Evolutionary conservation across 2,113 vertebrate species (phyloP).

Genomic region (Campylomormyrus tamandua): DNA sequence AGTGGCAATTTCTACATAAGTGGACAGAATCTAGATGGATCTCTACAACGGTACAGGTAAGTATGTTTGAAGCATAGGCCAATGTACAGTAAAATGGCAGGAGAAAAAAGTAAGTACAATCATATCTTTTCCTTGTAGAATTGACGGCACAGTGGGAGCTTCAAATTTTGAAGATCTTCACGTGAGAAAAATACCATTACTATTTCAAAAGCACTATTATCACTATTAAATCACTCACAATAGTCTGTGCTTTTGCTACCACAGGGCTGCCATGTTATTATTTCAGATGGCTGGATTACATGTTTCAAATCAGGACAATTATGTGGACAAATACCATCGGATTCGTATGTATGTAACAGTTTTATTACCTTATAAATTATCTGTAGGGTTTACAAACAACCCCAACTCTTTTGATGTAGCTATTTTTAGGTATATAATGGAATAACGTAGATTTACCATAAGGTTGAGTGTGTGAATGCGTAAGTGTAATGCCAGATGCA

Average conservation of each 20-base stretch:
- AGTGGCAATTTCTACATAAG: slow-evolving; percentile 44
- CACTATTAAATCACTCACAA: not conserved
- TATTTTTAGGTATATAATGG: no score
- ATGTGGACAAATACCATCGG: fast-evolving
- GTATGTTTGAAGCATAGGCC: slow-evolving; percentile 14
- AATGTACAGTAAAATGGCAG: not conserved
- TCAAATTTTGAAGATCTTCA: slow-evolving; percentile 57
- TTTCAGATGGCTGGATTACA: no score
- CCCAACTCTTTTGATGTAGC: no score
- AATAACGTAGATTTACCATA: no score
- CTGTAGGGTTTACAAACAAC: no score
- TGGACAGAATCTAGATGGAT: slow-evolving; percentile 45
- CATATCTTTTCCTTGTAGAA: slow-evolving; percentile 40
- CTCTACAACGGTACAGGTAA: slow-evolving; percentile 54
- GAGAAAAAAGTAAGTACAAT: not conserved
- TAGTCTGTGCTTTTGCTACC: no score
- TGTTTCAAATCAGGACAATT: no score
- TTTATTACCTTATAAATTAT: no score
- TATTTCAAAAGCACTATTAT: not conserved
- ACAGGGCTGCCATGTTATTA: no score
- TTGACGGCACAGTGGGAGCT: slow-evolving; percentile 36
- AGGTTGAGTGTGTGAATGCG: no score
- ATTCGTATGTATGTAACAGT: no score
- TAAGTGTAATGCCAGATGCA: no score
- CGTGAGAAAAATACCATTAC: slow-evolving; percentile 37